These are phyloP conservation scores for Leiothrix lutea DNA, from an alignment of 2,113 vertebrate genomes.

Conservation along the genomic window DNA sequence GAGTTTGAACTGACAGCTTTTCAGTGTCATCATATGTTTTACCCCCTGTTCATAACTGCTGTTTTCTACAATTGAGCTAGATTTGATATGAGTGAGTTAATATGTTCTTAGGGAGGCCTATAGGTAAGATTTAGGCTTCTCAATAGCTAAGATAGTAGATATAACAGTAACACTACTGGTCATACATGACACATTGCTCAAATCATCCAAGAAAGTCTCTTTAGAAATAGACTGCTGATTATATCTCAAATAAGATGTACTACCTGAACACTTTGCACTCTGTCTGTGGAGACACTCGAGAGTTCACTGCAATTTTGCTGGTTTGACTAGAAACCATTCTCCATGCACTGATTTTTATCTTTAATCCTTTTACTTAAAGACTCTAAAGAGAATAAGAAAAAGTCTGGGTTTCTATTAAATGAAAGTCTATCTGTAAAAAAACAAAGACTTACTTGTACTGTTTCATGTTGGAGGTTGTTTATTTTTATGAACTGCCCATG, in stretches of 20 bases:
- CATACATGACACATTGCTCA: neutral
- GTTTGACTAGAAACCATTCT: too few relatives aligned
- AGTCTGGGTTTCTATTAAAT: too few relatives aligned
- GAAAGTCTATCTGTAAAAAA: too few relatives aligned
- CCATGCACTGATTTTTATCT: too few relatives aligned
- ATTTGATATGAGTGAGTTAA: accelerated
- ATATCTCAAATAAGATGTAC: neutral
- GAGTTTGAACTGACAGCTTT: neutral
- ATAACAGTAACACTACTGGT: neutral
- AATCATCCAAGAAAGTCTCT: neutral
- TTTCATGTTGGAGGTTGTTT: too few relatives aligned
- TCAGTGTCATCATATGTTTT: neutral
- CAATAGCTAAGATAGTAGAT: neutral
- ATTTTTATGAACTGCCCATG: too few relatives aligned
- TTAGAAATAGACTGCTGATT: neutral
- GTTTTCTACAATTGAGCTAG: neutral
- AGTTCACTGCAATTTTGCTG: too few relatives aligned
- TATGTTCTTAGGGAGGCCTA: neutral
- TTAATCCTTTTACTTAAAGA: too few relatives aligned
- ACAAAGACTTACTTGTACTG: too few relatives aligned
- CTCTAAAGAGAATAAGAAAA: too few relatives aligned
- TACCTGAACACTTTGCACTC: neutral
- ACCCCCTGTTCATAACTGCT: neutral
- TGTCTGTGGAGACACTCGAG: too few relatives aligned
- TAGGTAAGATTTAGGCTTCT: neutral